Evolutionary conservation across 2,888 invertebrate genomes (phyloP), one percentile per base, ranked within the genome.

Genomic region (Lamellibrachia satsuma): DNA sequence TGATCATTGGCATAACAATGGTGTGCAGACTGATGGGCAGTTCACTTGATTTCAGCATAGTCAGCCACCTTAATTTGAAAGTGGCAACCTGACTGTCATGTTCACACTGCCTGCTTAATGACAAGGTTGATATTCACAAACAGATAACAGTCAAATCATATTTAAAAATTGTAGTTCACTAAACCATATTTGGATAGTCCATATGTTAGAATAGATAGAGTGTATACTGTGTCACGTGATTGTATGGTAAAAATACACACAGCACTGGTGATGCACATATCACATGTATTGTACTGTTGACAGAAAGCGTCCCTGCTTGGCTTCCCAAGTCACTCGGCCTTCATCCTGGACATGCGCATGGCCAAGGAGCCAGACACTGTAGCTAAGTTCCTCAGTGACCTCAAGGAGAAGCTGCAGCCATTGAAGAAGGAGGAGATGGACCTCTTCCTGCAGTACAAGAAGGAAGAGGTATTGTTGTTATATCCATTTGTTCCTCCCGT

Each of bases 281-380:
- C 22, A 3, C 57, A 15, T 55, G 55, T 55, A 55, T 9, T 55
- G 6, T 75, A 0, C 22, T 6, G 15, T 27, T 93, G 94, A 39
- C 94, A 97, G 96, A 96, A 96, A 95, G 97, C 97, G 0, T 94
- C 95, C 55, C 93, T 97, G 27, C 95, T 97, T 11, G 97, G 96
- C 3, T 97, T 96, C 94, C 94, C 95, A 60, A 97, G 95, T 90
- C 97, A 97, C 95, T 95, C 97, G n/a, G 95, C 96, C 8, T 97
- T 96, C 95, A 95, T 96, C 4, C 95, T 97, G 52, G 97, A 97
- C 93, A 96, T 97, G 95, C 95, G 96, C 39, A 97, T 97, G 97
- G 97, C 97, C 1, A 97, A 97, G 93, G 96, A 95, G 92, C 96
- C 97, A 7, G 96, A 96, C 91, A 96, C 93, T 90, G 97, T 97